These are phyloP conservation scores for Myathropa florea DNA, from an alignment of 2,888 invertebrate genomes.

Conservation along the genomic window DNA sequence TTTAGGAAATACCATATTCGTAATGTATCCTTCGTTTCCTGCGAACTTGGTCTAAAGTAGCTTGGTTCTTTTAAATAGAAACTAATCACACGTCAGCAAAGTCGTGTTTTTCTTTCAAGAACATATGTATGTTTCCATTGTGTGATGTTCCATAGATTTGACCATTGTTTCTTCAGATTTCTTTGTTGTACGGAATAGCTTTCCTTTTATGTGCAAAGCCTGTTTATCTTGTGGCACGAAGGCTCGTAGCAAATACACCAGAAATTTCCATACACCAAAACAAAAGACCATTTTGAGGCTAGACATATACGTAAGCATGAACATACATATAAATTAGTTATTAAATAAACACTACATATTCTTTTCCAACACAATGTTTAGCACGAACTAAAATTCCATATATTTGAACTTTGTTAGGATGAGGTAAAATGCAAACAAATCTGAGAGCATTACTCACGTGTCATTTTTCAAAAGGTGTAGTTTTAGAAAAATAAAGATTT, in stretches of 20 bases:
- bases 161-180: not conserved
- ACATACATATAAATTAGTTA: not conserved
- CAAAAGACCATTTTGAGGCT: not conserved
- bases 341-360: not conserved
- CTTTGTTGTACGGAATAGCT: not conserved
- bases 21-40: not conserved
- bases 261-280: not conserved
- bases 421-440: not conserved
- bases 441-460: constrained; percentile 33
- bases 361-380: not conserved
- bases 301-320: not conserved
- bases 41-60: not conserved
- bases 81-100: not conserved
- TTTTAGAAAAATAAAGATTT: constrained; percentile 58
- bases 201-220: not conserved
- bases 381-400: not conserved
- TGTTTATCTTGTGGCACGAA: not conserved
- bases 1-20: not conserved
- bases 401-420: not conserved
- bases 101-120: not conserved
- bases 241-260: not conserved
- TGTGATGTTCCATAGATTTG: not conserved
- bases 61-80: too few relatives aligned
- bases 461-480: constrained; percentile 53
- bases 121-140: not conserved